Base-by-base conservation (phyloP, 2,113 vertebrate genomes). In the Dipodomys spectabilis region DNA sequence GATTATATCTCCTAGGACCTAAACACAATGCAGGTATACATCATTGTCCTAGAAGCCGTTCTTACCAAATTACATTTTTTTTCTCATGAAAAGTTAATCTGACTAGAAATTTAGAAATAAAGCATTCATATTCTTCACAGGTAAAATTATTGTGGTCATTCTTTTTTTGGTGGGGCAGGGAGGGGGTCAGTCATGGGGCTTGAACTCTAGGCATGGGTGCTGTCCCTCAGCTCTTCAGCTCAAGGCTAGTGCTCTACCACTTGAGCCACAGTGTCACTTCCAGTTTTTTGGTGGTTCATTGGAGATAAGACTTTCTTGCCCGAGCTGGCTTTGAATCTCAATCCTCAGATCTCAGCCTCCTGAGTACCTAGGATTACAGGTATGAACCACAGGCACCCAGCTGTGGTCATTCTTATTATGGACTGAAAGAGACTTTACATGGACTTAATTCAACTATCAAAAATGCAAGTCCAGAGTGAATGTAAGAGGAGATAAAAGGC, bases 71-170 rank as follows among this genome's bases (percentile, higher is more conserved):
- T 75, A 19, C 27, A 75, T 60, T 68, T 32, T 16, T 80, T 85
- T 20, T 82, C n/a, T 45, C 74, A 35, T 89, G 25, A 95, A 90
- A 83, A 77, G n/a, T 32, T 69, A 92, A 86, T 57, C 75, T 77
- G 57, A 53, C 44, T 39, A 53, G 64, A 86, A 72, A 49, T 82
- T 10, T 86, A 82, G 64, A 39, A 32, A 83, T 71, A 79, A 72
- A 85, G 27, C 30, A 35, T 65, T 79, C 65, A 44, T n/a, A 20
- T 79, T 57, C 25, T 65, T 75, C 64, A 71, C 12, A 90, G 7
- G 64, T 90, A 68, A 77, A 90, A 90, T 65, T 27, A 23, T 11
- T 67, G 44, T n/a, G 86, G 49, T 30, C 44, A 2, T 86, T 74
- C 32, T 90, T 93, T 69, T 49, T 49, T 49, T 49, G 8, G 39